Percentiles rank a stretch among this genome's conserved stretches.
Conservation (phyloP, 2,888 invertebrate genomes). For the Linyphia triangularis region DNA sequence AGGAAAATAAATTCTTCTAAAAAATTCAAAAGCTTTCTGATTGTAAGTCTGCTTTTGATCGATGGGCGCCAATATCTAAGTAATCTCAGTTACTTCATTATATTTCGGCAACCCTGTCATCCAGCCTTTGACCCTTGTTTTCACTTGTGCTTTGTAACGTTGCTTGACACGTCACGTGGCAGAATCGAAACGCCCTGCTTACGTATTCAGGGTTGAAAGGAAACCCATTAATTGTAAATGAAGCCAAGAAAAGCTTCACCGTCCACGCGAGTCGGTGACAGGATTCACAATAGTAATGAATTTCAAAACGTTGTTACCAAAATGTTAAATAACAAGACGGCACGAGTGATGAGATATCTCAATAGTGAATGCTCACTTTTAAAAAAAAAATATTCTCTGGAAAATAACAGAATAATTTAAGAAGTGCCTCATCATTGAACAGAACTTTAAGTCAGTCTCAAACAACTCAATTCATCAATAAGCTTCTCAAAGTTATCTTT, state of each 20-base stretch:
- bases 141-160: conserved; percentile 9
- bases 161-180: conserved; percentile 24
- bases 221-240: conserved; percentile 37
- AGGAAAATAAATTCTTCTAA: not conserved
- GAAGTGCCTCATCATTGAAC: no score
- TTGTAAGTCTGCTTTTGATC: not conserved
- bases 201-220: conserved; percentile 42
- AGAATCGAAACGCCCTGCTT: conserved; percentile 38
- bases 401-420: no score
- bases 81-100: conserved; percentile 28
- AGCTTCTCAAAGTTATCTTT: no score
- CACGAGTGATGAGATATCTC: no score
- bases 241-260: not conserved
- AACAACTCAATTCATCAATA: no score
- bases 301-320: not conserved
- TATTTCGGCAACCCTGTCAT: conserved; percentile 32
- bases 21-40: not conserved
- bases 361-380: no score
- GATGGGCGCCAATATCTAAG: conserved; percentile 15
- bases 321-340: no score
- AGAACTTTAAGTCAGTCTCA: no score
- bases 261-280: not conserved
- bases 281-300: conserved; percentile 18
- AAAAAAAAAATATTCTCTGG: no score
- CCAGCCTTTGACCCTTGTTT: conserved; percentile 36